A percentile compares a stretch with the other conserved stretches of the same genome.
Conservation (phyloP, 2,888 invertebrate genomes). For the Ectropis crepuscularia region DNA sequence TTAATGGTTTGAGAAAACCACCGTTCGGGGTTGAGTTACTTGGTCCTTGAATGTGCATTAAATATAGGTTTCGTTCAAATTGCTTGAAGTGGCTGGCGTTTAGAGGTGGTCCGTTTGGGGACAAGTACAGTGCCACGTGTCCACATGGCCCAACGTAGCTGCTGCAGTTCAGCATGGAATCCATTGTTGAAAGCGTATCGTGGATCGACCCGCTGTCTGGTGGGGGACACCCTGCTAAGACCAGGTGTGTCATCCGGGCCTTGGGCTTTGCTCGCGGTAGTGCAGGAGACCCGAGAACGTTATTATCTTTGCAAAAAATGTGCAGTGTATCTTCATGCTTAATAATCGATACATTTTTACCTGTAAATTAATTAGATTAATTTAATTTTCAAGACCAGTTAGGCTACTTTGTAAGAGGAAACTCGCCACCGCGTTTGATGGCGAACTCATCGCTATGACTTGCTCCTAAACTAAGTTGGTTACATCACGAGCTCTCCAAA, state of each 20-base stretch:
- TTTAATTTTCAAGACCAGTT: too few species aligned
- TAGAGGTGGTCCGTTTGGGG: background rate
- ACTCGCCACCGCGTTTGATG: too few species aligned
- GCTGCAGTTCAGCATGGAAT: background rate
- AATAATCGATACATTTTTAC: too few species aligned
- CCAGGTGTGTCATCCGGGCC: background rate
- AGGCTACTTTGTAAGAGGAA: too few species aligned
- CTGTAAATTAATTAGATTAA: too few species aligned
- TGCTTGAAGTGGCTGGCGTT: background rate
- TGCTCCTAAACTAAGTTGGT: too few species aligned
- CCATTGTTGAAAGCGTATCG: background rate
- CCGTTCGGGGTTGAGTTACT: background rate
- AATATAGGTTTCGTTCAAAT: background rate
- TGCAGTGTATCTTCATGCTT: too few species aligned
- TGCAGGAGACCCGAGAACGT: background rate
- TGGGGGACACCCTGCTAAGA: background rate
- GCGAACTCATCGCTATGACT: too few species aligned
- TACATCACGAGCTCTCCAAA: too few species aligned
- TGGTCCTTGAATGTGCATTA: background rate
- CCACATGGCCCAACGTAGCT: too few species aligned
- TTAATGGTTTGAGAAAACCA: background rate
- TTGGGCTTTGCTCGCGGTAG: background rate
- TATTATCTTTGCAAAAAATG: too few species aligned
- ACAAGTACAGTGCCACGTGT: background rate
- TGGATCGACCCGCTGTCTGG: background rate